phyloP scores from a whole-genome alignment of 2,113 vertebrate species.

The Bubalus kerabau region DNA sequence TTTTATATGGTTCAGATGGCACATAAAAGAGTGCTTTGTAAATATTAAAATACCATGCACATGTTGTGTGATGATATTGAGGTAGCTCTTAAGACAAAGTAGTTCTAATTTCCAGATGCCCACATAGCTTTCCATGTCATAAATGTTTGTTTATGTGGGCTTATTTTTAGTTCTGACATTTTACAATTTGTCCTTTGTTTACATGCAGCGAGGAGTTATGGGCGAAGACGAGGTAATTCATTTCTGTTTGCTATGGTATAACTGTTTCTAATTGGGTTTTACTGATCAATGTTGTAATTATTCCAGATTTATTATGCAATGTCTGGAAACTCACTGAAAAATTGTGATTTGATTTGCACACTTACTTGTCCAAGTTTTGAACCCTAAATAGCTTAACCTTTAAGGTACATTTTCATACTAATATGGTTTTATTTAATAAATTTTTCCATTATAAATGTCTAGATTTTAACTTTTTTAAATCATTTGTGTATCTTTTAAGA shows the following conservation, averaged over 20 bases:
- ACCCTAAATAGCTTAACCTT: conserved; percentile 64
- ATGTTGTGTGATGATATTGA: background rate
- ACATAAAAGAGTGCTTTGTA: background rate
- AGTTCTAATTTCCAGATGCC: conserved; percentile 53
- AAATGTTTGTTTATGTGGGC: conserved; percentile 74
- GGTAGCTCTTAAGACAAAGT: conserved; percentile 35
- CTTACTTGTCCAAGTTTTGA: conserved; percentile 47
- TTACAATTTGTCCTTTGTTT: conserved; percentile 91
- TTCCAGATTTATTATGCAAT: conserved; percentile 64
- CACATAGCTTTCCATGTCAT: conserved; percentile 68
- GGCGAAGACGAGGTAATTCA: conserved; percentile 98
- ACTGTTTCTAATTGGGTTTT: conserved; percentile 77
- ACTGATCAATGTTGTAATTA: conserved; percentile 74
- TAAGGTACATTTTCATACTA: conserved; percentile 63
- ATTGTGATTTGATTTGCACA: conserved; percentile 33
- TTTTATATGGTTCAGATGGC: background rate
- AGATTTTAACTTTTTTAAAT: conserved; percentile 32
- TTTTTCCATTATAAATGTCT: background rate
- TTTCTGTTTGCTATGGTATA: conserved; percentile 82
- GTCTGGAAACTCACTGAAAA: conserved; percentile 60
- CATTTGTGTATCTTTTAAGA: conserved; percentile 29
- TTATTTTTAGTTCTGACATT: conserved; percentile 76
- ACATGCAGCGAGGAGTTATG: conserved; percentile 99
- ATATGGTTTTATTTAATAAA: conserved; percentile 52
- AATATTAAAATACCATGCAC: background rate